Conservation (phyloP, 2,888 invertebrate species). For the Drosophila eohydei region DNA sequence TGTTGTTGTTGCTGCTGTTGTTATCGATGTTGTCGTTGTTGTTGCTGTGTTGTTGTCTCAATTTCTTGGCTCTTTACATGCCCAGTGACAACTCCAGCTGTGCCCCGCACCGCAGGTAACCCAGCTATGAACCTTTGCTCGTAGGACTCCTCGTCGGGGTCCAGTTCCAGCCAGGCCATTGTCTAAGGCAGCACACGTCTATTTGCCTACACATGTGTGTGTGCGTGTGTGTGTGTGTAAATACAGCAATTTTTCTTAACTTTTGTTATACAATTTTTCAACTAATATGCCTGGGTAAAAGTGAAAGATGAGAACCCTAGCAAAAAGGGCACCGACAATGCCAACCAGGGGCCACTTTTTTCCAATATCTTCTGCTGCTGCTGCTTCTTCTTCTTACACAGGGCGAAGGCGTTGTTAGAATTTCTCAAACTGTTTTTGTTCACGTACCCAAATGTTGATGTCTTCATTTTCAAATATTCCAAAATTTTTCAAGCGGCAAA, state of each 20-base stretch:
- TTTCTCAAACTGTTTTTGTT: slow-evolving; percentile 59
- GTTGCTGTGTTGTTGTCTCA: slow-evolving; percentile 56
- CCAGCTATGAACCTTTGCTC: slow-evolving; percentile 46
- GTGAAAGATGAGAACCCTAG: slow-evolving; percentile 79
- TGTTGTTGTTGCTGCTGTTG: slow-evolving; percentile 34
- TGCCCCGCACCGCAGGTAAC: slow-evolving; percentile 74
- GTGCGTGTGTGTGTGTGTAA: slow-evolving; percentile 5
- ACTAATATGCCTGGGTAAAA: slow-evolving; percentile 68
- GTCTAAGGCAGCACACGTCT: slow-evolving; percentile 70
- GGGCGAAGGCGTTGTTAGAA: slow-evolving; percentile 61
- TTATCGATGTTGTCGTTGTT: slow-evolving; percentile 29
- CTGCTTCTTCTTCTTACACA: slow-evolving; percentile 1
- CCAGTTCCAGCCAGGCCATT: slow-evolving; percentile 66
- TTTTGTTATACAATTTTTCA: slow-evolving; percentile 77
- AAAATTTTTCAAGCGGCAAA: slow-evolving; percentile 55
- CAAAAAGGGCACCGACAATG: slow-evolving; percentile 63
- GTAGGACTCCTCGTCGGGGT: slow-evolving; percentile 46
- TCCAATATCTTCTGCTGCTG: slow-evolving; percentile 5
- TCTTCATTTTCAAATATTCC: slow-evolving; percentile 66
- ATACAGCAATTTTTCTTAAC: slow-evolving; percentile 63
- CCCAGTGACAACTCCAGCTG: slow-evolving; percentile 85
- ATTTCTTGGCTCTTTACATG: slow-evolving; percentile 81
- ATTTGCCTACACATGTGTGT: slow-evolving; percentile 37
- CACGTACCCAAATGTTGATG: slow-evolving; percentile 50
- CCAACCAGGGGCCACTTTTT: slow-evolving; percentile 42